Evolutionary conservation across 2,888 invertebrate genomes (phyloP), one percentile per base, ranked within the genome.

Genomic region (Rhogogaster chlorosoma): DNA sequence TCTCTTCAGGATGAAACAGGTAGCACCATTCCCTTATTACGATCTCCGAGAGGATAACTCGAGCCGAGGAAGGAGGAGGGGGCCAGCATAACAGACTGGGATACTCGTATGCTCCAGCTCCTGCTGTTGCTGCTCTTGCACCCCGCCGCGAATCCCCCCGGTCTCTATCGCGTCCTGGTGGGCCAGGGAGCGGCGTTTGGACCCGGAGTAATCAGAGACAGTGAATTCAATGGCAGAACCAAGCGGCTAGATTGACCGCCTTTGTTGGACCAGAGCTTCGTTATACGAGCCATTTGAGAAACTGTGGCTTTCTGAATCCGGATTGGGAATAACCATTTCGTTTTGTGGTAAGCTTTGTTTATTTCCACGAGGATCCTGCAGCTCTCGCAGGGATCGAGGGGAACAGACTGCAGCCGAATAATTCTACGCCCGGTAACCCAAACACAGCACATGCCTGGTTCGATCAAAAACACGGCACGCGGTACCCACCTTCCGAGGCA

Each of bases 141-240:
- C 80, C 80, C 80, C 80, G 80, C 61, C 61, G 80, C 80, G 80
- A 80, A 45, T 77, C 49, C 77, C 49, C 32, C 18, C n/a, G 22
- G 42, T 73, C n/a, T 36, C 38, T 45, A 73, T 67, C 73, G 73
- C 73, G 42, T 22, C 42, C 22, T 38, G 77, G 64, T 61, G 61
- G 80, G 36, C 80, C 36, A 80, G 61, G 38, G 77, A 29, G 53
- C 53, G 77, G 77, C 45, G 77, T 32, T 53, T 29, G 32, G 32
- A 49, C 53, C 32, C 29, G 42, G 22, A 61, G 80, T 80, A 80
- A 80, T 80, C 80, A 80, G 80, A 80, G 61, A 80, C 80, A 80
- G 38, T 80, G 57, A 49, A 80, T 80, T 80, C 80, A 61, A 77
- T 61, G 80, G 61, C 26, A 36, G 45, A 42, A 42, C 77, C 49